Evolutionary conservation across 2,888 invertebrate species (phyloP).

Genomic region (Anthrax anthrax): DNA sequence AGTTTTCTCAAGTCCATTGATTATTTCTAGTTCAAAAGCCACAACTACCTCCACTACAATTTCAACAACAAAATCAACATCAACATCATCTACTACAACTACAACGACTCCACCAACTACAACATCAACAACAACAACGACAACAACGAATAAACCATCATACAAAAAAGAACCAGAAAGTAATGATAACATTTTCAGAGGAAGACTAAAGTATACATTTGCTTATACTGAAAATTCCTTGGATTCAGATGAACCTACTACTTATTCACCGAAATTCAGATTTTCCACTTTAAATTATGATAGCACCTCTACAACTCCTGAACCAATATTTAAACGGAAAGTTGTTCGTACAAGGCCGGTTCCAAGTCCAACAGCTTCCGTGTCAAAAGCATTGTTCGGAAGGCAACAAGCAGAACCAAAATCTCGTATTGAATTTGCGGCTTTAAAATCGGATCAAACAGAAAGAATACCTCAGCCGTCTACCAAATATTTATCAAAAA

Average conservation of each 20-base stretch:
- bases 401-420: neutral
- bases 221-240: conserved; percentile 20
- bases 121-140: conserved; percentile 5
- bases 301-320: conserved; percentile 9
- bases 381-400: neutral
- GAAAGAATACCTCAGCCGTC: conserved; percentile 1
- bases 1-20: neutral
- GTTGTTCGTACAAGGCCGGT: neutral
- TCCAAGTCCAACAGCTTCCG: neutral
- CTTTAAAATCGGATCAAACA: conserved; percentile 6
- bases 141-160: conserved; percentile 8
- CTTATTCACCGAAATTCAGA: conserved; percentile 28
- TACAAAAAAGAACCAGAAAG: neutral
- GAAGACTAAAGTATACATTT: conserved; percentile 30
- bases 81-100: conserved; percentile 6
- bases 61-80: conserved; percentile 16
- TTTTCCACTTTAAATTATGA: conserved; percentile 14
- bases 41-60: conserved; percentile 15
- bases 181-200: conserved; percentile 19
- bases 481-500: neutral
- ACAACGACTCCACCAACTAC: conserved; percentile 7
- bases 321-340: conserved; percentile 2
- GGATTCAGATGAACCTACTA: conserved; percentile 28
- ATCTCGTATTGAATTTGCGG: conserved; percentile 9
- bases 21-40: conserved; percentile 11